Evolutionary conservation across 2,113 vertebrate species (phyloP).

Genomic region (Hippotragus niger): DNA sequence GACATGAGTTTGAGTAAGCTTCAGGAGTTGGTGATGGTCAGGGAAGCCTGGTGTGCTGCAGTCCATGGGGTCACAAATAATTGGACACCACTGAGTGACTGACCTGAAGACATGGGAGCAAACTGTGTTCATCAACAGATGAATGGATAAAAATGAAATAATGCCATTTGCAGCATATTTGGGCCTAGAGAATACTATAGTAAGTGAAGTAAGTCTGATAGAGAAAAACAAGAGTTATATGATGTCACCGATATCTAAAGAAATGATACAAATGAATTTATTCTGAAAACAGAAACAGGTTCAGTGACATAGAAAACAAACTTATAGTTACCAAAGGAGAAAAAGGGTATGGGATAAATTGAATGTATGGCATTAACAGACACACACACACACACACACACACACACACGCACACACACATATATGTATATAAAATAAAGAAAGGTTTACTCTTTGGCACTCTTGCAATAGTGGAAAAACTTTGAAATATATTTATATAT

Average conservation of each 20-base stretch:
- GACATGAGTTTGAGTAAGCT: neutral
- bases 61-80: neutral
- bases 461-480: neutral
- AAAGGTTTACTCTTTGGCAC: neutral
- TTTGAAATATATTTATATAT: neutral
- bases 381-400: neutral
- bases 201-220: neutral
- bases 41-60: neutral
- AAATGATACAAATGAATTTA: neutral
- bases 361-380: neutral
- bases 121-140: neutral
- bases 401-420: too few species aligned
- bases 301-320: neutral
- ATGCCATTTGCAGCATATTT: neutral
- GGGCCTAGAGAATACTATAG: neutral
- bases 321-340: neutral
- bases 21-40: neutral
- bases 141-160: neutral
- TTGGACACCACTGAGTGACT: rapidly evolving
- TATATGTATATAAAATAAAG: neutral
- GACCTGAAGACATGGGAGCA: neutral
- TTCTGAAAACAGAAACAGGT: neutral
- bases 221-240: neutral
- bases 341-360: neutral
- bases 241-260: neutral